Conservation (phyloP, 2,797 vertebrate species). For the Hybognathus amarus region DNA sequence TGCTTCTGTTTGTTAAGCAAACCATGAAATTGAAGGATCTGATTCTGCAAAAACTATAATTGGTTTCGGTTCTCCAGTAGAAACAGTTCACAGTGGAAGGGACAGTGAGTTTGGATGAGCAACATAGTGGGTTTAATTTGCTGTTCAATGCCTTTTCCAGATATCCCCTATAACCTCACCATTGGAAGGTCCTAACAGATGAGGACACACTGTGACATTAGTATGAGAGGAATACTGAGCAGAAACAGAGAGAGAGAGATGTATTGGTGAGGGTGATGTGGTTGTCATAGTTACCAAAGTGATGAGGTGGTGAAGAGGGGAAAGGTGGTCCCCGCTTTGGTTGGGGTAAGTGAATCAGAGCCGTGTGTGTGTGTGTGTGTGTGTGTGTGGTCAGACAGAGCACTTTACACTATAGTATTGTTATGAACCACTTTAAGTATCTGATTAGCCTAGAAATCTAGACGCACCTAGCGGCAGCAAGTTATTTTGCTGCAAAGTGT, state of each 20-base stretch:
- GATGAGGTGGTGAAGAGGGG: slow-evolving; percentile 17
- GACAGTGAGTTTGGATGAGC: background rate
- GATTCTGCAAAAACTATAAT: slow-evolving; percentile 22
- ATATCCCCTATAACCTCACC: slow-evolving; percentile 10
- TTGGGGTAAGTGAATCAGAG: slow-evolving; percentile 12
- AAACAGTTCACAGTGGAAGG: background rate
- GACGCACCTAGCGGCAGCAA: no score
- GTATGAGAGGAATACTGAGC: slow-evolving; percentile 27
- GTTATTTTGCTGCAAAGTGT: no score
- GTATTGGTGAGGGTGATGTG: slow-evolving; percentile 18
- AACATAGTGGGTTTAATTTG: background rate
- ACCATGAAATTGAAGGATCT: slow-evolving; percentile 27
- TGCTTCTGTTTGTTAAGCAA: slow-evolving; percentile 26
- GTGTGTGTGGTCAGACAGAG: background rate
- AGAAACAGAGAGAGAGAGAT: background rate
- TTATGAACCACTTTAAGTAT: background rate
- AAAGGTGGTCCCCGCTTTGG: background rate
- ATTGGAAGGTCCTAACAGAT: background rate
- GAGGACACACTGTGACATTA: slow-evolving; percentile 28
- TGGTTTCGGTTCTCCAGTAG: background rate
- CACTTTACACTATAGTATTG: background rate
- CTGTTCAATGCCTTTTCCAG: slow-evolving; percentile 16
- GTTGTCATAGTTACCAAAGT: slow-evolving; percentile 41
- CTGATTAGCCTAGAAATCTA: no score
- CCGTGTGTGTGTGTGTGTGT: background rate